Percentiles rank a stretch among this genome's conserved stretches.
Evolutionary conservation across 1,140 invertebrate genomes (phyloP).

Genomic region (Lordiphosa stackelbergi): DNA sequence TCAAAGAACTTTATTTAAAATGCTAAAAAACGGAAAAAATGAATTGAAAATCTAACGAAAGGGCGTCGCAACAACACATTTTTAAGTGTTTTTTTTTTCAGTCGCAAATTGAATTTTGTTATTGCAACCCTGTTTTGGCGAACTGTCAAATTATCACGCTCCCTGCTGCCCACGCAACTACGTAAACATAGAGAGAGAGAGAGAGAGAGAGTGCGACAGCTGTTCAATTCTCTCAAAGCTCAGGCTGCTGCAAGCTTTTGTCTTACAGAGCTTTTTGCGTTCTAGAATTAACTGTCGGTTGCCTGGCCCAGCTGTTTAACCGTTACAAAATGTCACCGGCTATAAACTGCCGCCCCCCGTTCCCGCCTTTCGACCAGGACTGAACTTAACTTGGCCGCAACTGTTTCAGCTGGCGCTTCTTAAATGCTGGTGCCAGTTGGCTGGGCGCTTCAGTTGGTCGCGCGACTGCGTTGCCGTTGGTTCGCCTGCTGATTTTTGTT

Average conservation of each 20-base stretch:
- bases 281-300: neutral
- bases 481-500: slow-evolving; percentile 11
- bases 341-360: slow-evolving; percentile 4
- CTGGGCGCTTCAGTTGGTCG: slow-evolving; percentile 63
- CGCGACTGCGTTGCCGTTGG: slow-evolving; percentile 65
- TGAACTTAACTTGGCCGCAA: neutral
- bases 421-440: slow-evolving; percentile 54
- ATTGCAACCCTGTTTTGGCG: slow-evolving; percentile 2
- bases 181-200: slow-evolving; percentile 39
- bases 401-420: slow-evolving; percentile 21
- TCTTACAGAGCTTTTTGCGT: slow-evolving; percentile 30
- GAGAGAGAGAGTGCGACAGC: slow-evolving; percentile 8
- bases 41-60: too few species aligned
- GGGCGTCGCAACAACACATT: too few species aligned
- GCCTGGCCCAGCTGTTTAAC: slow-evolving; percentile 14
- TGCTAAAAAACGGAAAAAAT: too few species aligned
- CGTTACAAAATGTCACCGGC: slow-evolving; percentile 38
- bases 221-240: neutral
- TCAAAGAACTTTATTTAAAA: too few species aligned
- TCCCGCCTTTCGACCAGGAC: neutral
- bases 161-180: slow-evolving; percentile 15
- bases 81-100: too few species aligned
- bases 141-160: slow-evolving; percentile 29
- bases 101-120: too few species aligned
- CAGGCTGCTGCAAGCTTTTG: slow-evolving; percentile 8